These are phyloP conservation scores for Pyralis farinalis DNA, from an alignment of 2,888 invertebrate species.

Conservation along the genomic window DNA sequence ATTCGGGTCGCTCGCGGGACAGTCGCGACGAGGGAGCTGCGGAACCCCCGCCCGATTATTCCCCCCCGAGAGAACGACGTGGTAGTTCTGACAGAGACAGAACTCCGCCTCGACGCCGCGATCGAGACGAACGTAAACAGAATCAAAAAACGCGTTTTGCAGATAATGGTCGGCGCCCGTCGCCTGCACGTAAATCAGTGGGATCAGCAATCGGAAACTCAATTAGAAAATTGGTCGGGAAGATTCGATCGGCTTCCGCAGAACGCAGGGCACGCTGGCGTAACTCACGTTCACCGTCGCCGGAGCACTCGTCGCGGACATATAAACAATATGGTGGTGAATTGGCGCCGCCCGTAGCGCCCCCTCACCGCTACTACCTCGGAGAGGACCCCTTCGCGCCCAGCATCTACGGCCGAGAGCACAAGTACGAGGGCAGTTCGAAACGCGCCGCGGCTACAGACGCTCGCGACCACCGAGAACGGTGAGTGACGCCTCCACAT, in stretches of 20 bases:
- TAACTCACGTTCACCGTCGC: slow-evolving; percentile 82
- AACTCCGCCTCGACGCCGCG: slow-evolving; percentile 69
- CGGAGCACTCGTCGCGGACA: slow-evolving; percentile 75
- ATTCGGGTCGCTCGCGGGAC: slow-evolving; percentile 70
- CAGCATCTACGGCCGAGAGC: slow-evolving; percentile 91
- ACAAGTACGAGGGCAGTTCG: slow-evolving; percentile 88
- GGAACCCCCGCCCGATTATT: slow-evolving; percentile 87
- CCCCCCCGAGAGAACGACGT: slow-evolving; percentile 80
- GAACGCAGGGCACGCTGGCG: slow-evolving; percentile 84
- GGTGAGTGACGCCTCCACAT: slow-evolving; percentile 51
- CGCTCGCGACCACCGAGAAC: slow-evolving; percentile 67
- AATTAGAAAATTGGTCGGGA: slow-evolving; percentile 90
- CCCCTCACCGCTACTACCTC: slow-evolving; percentile 90
- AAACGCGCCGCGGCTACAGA: slow-evolving; percentile 64
- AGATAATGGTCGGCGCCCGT: slow-evolving; percentile 59
- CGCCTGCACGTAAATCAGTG: slow-evolving; percentile 72
- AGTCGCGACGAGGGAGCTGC: slow-evolving; percentile 73
- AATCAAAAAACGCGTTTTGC: slow-evolving; percentile 88
- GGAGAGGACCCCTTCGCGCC: slow-evolving; percentile 93
- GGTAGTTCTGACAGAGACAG: slow-evolving; percentile 66
- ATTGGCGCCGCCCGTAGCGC: slow-evolving; percentile 71
- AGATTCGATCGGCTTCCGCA: slow-evolving; percentile 87
- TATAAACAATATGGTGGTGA: slow-evolving; percentile 75
- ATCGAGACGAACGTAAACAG: slow-evolving; percentile 77
- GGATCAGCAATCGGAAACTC: slow-evolving; percentile 88